Percentiles rank a stretch among this genome's conserved stretches.
phyloP scores from a whole-genome alignment of 2,797 vertebrate genomes.

The Staurois parvus region DNA sequence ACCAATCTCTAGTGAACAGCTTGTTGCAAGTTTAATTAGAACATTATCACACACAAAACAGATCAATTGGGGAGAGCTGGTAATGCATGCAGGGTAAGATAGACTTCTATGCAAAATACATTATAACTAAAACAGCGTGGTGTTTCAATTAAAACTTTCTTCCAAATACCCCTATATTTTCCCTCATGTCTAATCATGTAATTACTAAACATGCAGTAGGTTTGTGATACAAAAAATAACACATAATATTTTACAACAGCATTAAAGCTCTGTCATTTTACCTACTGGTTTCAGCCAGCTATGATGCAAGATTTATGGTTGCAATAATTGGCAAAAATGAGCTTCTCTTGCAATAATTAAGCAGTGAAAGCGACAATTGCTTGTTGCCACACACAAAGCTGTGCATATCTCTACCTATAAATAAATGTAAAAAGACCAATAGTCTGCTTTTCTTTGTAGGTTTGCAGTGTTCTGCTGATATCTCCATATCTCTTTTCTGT shows the following conservation, averaged over 20 bases:
- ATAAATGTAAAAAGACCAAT: no score
- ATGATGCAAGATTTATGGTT: neutral
- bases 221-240: neutral
- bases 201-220: neutral
- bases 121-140: constrained; percentile 37
- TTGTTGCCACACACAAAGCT: neutral
- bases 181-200: constrained; percentile 7
- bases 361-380: neutral
- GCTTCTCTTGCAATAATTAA: neutral
- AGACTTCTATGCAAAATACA: constrained; percentile 40
- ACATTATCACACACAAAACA: constrained; percentile 62
- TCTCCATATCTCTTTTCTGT: no score
- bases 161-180: constrained; percentile 7
- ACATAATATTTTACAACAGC: neutral
- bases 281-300: neutral
- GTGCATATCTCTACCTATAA: no score
- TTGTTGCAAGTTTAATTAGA: constrained; percentile 62
- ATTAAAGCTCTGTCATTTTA: neutral
- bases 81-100: constrained; percentile 44
- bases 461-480: no score
- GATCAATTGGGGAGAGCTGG: constrained; percentile 56
- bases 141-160: constrained; percentile 36
- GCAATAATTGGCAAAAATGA: neutral
- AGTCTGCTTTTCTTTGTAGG: no score
- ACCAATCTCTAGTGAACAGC: constrained; percentile 61